These are phyloP conservation scores for Orycteropus afer DNA, from an alignment of 2,113 vertebrate species.

Conservation along the genomic window DNA sequence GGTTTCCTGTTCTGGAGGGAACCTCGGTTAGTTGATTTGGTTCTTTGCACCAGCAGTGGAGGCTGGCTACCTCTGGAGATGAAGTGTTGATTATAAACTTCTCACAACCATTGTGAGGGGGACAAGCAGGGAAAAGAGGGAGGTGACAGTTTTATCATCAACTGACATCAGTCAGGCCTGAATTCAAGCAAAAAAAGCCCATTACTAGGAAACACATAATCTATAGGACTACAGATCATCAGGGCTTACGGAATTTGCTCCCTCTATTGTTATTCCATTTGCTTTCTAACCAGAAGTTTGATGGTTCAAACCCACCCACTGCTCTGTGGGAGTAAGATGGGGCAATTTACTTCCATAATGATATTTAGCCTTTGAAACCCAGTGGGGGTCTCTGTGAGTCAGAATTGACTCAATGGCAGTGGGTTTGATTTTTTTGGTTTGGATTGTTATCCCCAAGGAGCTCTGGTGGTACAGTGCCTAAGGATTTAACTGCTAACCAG, in stretches of 20 bases:
- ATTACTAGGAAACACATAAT: background rate
- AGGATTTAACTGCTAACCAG: background rate
- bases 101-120: background rate
- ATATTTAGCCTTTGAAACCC: no score
- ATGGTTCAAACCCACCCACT: background rate
- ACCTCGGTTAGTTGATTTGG: background rate
- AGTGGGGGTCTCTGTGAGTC: no score
- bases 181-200: background rate
- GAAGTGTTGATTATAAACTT: background rate
- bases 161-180: background rate
- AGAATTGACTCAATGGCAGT: background rate
- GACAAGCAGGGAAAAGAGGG: background rate
- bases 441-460: no score
- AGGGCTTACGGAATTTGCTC: background rate
- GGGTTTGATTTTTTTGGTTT: background rate
- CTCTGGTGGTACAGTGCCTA: no score
- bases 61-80: background rate
- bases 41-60: background rate
- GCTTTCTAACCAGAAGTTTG: no score
- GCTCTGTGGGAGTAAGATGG: background rate
- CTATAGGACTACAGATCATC: background rate
- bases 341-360: no score
- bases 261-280: background rate
- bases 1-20: slow-evolving; percentile 46
- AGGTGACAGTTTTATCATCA: background rate